A percentile compares a stretch with the other conserved stretches of the same genome.
These are phyloP conservation scores for Morone saxatilis DNA, from an alignment of 2,113 vertebrate species.

Conservation along the genomic window DNA sequence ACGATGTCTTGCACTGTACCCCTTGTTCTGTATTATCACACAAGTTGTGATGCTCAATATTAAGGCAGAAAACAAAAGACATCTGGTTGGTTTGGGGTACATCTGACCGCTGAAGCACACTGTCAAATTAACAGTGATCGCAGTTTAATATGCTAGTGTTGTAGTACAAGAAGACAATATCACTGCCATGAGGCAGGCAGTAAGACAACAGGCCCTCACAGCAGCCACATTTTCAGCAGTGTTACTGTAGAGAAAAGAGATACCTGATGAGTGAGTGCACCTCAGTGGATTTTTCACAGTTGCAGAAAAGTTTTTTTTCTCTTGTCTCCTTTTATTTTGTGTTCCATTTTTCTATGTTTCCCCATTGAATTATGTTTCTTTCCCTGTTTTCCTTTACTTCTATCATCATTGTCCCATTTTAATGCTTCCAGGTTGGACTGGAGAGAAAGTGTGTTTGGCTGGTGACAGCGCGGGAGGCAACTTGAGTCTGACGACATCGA, in stretches of 20 bases:
- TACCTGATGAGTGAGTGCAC: not conserved
- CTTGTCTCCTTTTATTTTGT: not conserved
- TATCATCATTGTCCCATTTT: not conserved
- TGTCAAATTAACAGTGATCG: constrained; percentile 47
- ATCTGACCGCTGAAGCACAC: constrained; percentile 26
- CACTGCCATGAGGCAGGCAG: not conserved
- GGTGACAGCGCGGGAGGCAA: constrained; percentile 95
- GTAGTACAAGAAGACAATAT: constrained; percentile 41
- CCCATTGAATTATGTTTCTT: not conserved
- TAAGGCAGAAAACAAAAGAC: constrained; percentile 40
- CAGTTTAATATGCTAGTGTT: constrained; percentile 28
- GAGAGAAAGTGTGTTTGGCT: constrained; percentile 89
- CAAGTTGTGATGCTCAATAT: constrained; percentile 44
- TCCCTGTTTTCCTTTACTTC: not conserved
- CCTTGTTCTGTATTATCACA: constrained; percentile 21
- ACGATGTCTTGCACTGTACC: constrained; percentile 9
- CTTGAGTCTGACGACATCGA: constrained; percentile 88
- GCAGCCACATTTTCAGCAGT: constrained; percentile 22
- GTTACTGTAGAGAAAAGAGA: not conserved
- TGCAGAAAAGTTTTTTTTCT: not conserved
- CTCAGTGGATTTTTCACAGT: constrained; percentile 4
- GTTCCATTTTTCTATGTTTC: not conserved
- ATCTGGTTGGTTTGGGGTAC: constrained; percentile 27
- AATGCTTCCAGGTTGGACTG: constrained; percentile 87
- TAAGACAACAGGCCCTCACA: constrained; percentile 16